Percentiles rank a stretch among this genome's conserved stretches.
phyloP scores from a whole-genome alignment of 1,140 invertebrate species.

The Atta cephalotes region DNA sequence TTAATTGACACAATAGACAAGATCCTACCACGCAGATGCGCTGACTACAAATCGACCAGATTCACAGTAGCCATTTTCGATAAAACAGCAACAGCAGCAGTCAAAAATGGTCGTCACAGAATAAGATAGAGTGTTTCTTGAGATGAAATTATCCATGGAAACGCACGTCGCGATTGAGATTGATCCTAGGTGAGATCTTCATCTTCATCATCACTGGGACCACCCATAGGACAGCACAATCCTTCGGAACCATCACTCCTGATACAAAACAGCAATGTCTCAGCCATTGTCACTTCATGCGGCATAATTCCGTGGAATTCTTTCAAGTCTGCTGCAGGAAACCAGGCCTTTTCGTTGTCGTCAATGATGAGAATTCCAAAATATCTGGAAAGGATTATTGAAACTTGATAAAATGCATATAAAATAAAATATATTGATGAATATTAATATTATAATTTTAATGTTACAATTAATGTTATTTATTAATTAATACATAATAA shows the following conservation, averaged over 20 bases:
- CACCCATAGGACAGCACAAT: conserved; percentile 92
- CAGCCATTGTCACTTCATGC: conserved; percentile 92
- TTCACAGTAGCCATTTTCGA: conserved; percentile 67
- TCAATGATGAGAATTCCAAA: conserved; percentile 93
- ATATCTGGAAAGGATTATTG: conserved; percentile 85
- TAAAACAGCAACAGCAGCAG: conserved; percentile 19
- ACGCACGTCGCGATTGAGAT: conserved; percentile 57
- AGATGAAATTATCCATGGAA: conserved; percentile 45
- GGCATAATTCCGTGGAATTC: conserved; percentile 95
- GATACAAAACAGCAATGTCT: conserved; percentile 94
- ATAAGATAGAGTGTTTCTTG: conserved; percentile 60
- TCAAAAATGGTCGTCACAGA: conserved; percentile 46
- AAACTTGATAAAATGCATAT: background rate
- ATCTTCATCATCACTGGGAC: conserved; percentile 87
- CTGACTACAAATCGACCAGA: conserved; percentile 72
- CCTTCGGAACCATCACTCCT: conserved; percentile 93
- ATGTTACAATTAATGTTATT: background rate
- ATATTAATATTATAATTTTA: background rate
- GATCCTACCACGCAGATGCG: conserved; percentile 71
- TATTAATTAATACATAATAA: background rate
- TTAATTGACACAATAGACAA: conserved; percentile 73
- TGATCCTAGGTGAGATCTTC: conserved; percentile 83
- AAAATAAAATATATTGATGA: background rate
- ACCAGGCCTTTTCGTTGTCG: conserved; percentile 97
- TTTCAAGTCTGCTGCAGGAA: conserved; percentile 94